Conservation (phyloP, 2,888 invertebrate species). For the Hypena proboscidalis region DNA sequence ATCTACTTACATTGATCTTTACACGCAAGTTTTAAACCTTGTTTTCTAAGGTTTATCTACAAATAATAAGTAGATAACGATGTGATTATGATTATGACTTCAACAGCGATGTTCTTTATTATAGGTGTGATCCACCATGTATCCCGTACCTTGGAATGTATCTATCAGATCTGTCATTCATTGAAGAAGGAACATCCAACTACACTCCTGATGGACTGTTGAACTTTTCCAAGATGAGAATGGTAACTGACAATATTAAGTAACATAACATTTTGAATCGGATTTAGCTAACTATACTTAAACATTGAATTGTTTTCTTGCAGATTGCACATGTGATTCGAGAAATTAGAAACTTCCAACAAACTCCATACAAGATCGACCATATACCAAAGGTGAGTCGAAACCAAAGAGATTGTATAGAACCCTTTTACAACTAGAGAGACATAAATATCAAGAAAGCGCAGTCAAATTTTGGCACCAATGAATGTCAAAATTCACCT, state of each 20-base stretch:
- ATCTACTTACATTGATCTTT: neutral
- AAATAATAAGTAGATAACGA: too few species aligned
- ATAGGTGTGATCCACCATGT: constrained; percentile 93
- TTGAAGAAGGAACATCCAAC: constrained; percentile 96
- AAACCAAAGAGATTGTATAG: too few species aligned
- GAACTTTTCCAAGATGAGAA: constrained; percentile 97
- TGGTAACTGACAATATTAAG: constrained; percentile 85
- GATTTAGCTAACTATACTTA: neutral
- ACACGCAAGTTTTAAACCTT: too few species aligned
- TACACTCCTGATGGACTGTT: constrained; percentile 94
- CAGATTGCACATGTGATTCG: constrained; percentile 97
- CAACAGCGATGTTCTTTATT: constrained; percentile 12
- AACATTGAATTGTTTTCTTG: constrained; percentile 44
- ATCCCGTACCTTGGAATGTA: constrained; percentile 96
- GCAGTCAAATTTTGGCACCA: too few species aligned
- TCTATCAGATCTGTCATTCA: constrained; percentile 95
- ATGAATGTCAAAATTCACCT: too few species aligned
- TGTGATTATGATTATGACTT: too few species aligned
- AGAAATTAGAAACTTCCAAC: constrained; percentile 96
- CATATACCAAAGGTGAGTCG: constrained; percentile 90
- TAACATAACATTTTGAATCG: neutral
- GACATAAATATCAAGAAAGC: too few species aligned
- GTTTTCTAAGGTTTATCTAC: too few species aligned
- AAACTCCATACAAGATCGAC: constrained; percentile 96
- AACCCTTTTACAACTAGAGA: too few species aligned